Evolutionary conservation across 2,113 vertebrate species (phyloP).

Genomic region (Oryzias melastigma): DNA sequence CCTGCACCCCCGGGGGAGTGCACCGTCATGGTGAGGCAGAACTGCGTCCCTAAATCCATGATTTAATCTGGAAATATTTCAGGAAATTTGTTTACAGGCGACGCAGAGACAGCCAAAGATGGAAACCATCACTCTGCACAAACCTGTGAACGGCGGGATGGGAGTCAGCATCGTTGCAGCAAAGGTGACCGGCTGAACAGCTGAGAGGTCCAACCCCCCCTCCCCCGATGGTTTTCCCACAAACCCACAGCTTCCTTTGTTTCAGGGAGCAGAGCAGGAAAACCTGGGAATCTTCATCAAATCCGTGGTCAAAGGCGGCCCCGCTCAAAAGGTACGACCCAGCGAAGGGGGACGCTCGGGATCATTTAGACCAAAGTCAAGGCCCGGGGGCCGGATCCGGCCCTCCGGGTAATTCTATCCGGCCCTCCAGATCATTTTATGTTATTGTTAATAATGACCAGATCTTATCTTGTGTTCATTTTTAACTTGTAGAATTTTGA

Average conservation of each 20-base stretch:
- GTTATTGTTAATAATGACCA: no score
- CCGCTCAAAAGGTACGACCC: slow-evolving; percentile 83
- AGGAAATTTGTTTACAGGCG: slow-evolving; percentile 56
- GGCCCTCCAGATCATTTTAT: no score
- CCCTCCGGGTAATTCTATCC: no score
- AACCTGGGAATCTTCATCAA: slow-evolving; percentile 93
- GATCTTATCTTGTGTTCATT: no score
- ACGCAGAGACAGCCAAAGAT: slow-evolving; percentile 83
- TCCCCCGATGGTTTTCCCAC: not conserved
- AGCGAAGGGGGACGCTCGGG: slow-evolving; percentile 31
- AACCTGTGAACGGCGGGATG: slow-evolving; percentile 87
- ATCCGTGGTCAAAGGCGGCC: slow-evolving; percentile 89
- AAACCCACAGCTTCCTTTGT: slow-evolving; percentile 7
- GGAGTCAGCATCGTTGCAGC: slow-evolving; percentile 94
- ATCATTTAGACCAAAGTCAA: not conserved
- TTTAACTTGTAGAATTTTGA: no score
- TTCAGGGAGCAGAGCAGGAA: slow-evolving; percentile 85
- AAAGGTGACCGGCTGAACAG: slow-evolving; percentile 78
- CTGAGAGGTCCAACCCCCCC: not conserved
- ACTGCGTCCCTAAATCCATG: not conserved
- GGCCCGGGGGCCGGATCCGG: no score
- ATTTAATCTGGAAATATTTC: not conserved
- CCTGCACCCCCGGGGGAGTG: slow-evolving; percentile 73
- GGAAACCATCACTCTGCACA: slow-evolving; percentile 86
- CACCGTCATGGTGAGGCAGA: slow-evolving; percentile 72